Evolutionary conservation across 2,888 invertebrate species (phyloP), one percentile per base, ranked within the genome.

Genomic region (Aspidiotus rigidus): DNA sequence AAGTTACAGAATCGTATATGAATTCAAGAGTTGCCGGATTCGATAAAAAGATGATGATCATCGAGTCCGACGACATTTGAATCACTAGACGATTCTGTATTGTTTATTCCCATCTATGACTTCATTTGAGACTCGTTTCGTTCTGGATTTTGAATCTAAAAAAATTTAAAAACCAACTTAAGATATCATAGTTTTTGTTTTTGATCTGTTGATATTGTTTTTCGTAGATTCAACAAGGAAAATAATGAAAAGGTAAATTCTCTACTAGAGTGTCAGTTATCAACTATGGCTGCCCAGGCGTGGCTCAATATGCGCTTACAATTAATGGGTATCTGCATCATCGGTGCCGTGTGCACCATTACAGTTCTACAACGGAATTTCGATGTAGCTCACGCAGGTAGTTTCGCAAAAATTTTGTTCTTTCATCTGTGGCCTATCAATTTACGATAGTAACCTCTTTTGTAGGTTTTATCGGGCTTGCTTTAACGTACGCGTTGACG

Each of bases 401-500:
- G 72, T 72, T 70, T 49, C 15, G 28, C 28, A 5, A n/a, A 13
- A 49, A 49, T 49, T 13, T 49, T 6, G 6, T 2, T 13, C 10
- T 49, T 11, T 6, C 3, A 49, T 49, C 49, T n/a, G 49, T 49
- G 10, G n/a, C 49, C 11, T n/a, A n/a, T 13, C 49, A n/a, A 49
- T 3, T 2, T 49, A 49, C n/a, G n/a, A n/a, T 13, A 49, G 2
- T 49, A n/a, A 49, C 49, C 49, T 49, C 76, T 73, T 72, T 73
- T 76, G 72, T 80, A 84, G 95, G 95, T 74, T 81, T 96, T 71
- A 88, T 97, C 55, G 98, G 97, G 5, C 81, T 99, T 70, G 93
- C 95, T 7, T 88, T 99, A 75, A 90, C 96, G 0, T 98, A 98
- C 80, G 91, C 94, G 0, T 79, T 98, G 57, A 88, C 93, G 0